phyloP scores from a whole-genome alignment of 2,113 vertebrate species.

The Indicator maculatus region DNA sequence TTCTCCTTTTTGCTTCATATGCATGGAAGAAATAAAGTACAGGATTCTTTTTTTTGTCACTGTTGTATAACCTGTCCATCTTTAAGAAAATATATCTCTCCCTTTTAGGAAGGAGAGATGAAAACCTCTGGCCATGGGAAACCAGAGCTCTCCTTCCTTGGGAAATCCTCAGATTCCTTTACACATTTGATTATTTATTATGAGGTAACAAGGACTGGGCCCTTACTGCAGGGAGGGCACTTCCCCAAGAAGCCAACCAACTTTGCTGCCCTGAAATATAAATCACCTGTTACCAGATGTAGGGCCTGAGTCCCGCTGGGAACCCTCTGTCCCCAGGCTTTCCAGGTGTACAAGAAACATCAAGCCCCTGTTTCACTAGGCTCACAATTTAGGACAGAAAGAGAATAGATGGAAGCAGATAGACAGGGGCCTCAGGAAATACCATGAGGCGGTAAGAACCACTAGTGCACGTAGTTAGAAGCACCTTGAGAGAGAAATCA shows the following conservation, averaged over 20 bases:
- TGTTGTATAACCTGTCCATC: not conserved
- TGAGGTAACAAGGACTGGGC: not conserved
- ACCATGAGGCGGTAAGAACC: not conserved
- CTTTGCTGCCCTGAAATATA: not conserved
- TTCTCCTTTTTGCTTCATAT: not conserved
- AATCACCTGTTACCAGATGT: not conserved
- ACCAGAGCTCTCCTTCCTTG: not conserved
- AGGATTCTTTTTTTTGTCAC: not conserved
- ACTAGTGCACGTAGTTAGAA: not conserved
- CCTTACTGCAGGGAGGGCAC: not conserved
- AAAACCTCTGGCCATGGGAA: not conserved
- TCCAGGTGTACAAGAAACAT: not conserved
- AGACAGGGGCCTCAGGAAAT: not conserved
- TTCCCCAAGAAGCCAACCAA: not conserved
- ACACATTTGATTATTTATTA: not conserved
- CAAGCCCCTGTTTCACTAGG: not conserved
- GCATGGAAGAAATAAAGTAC: not conserved
- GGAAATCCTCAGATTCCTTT: not conserved
- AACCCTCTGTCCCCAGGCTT: not conserved
- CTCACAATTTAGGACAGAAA: not conserved
- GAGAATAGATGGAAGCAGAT: not conserved
- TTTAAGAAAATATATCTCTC: not conserved
- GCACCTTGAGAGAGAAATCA: not conserved
- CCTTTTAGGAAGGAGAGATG: not conserved
- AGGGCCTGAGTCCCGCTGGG: not conserved